A percentile compares a stretch with the other conserved stretches of the same genome.
phyloP scores from a whole-genome alignment of 2,888 invertebrate genomes.

The Ormyrus rosae region DNA sequence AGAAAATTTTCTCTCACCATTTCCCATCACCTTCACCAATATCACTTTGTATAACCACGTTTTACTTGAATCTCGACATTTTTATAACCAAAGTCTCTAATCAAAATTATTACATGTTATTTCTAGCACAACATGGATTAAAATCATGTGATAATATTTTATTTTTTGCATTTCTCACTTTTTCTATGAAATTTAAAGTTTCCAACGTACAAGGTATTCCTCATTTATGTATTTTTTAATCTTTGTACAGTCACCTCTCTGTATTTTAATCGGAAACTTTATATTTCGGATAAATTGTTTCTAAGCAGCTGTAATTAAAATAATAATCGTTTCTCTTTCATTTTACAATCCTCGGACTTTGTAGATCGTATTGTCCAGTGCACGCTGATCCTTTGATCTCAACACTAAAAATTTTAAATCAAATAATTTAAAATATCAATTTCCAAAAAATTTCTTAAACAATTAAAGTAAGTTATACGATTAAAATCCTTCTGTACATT shows the following conservation, averaged over 20 bases:
- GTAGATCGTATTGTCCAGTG: constrained; percentile 57
- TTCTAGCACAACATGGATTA: too few species aligned
- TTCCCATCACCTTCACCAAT: constrained; percentile 56
- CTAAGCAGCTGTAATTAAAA: constrained; percentile 20
- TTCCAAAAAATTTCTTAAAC: background rate
- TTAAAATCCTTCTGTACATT: constrained; percentile 35
- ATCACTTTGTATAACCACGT: constrained; percentile 29
- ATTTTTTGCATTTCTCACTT: constrained; percentile 17
- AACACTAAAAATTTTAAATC: constrained; percentile 13
- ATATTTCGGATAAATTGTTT: constrained; percentile 13
- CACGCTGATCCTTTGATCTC: constrained; percentile 45
- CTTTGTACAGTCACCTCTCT: background rate
- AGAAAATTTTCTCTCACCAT: constrained; percentile 60
- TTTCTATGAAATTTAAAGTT: constrained; percentile 39
- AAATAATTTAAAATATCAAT: constrained; percentile 23
- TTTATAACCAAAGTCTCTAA: background rate
- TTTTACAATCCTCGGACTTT: constrained; percentile 31
- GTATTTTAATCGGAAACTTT: constrained; percentile 37
- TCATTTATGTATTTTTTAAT: constrained; percentile 13
- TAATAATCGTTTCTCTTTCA: constrained; percentile 14
- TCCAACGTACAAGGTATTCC: constrained; percentile 1
- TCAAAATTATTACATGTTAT: constrained; percentile 4
- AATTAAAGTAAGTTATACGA: too few species aligned
- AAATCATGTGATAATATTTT: background rate
- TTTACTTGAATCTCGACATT: background rate